A percentile compares a stretch with the other conserved stretches of the same genome.
Evolutionary conservation across 1,140 invertebrate genomes (phyloP).

Genomic region (Papilio machaon): DNA sequence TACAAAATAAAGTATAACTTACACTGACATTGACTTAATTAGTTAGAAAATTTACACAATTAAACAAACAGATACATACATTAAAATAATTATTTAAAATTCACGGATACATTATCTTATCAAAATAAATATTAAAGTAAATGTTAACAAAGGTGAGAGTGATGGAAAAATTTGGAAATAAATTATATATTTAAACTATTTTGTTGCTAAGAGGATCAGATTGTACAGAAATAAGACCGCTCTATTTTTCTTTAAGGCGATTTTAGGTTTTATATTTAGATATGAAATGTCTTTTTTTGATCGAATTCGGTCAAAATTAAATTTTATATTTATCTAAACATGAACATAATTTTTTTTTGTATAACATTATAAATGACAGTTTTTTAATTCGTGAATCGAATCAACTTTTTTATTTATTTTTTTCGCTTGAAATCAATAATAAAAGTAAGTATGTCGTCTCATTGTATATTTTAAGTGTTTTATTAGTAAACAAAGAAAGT

Average conservation of each 20-base stretch:
- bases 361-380: neutral
- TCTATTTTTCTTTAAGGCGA: neutral
- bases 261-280: neutral
- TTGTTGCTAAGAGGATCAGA: neutral
- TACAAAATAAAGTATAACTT: neutral
- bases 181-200: neutral
- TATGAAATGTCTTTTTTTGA: too few species aligned
- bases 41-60: neutral
- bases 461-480: neutral
- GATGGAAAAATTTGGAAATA: slow-evolving; percentile 4
- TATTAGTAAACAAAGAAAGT: slow-evolving; percentile 13
- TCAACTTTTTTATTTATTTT: neutral
- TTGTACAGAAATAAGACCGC: neutral
- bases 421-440: neutral
- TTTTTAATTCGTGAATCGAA: too few species aligned
- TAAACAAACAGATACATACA: neutral
- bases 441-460: neutral
- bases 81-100: neutral
- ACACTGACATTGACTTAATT: slow-evolving; percentile 2
- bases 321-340: neutral
- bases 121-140: slow-evolving; percentile 20
- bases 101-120: slow-evolving; percentile 15
- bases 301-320: neutral
- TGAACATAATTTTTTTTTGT: neutral
- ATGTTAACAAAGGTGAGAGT: neutral